A percentile compares a stretch with the other conserved stretches of the same genome.
phyloP scores from a whole-genome alignment of 2,888 invertebrate species.

The Drosophila nr. medialis region DNA sequence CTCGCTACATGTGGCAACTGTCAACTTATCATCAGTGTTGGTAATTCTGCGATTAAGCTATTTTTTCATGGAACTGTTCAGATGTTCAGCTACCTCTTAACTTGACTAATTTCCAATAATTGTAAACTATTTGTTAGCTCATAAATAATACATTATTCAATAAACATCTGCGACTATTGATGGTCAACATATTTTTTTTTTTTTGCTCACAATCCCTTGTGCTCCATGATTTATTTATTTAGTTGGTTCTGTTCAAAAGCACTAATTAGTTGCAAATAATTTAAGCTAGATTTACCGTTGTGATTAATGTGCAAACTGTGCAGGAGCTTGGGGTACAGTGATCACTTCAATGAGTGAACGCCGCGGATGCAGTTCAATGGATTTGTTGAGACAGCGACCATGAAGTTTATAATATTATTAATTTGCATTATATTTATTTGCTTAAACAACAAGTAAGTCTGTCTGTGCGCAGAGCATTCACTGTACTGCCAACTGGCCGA shows the following conservation, averaged over 20 bases:
- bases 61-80: neutral
- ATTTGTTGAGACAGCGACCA: neutral
- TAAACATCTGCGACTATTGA: slow-evolving; percentile 46
- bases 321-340: slow-evolving; percentile 29
- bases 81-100: neutral
- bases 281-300: slow-evolving; percentile 36
- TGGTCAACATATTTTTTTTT: slow-evolving; percentile 42
- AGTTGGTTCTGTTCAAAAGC: neutral
- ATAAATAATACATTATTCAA: neutral
- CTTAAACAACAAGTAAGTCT: neutral
- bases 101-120: neutral
- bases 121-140: neutral
- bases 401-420: neutral
- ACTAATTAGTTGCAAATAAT: slow-evolving; percentile 55
- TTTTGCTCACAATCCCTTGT: slow-evolving; percentile 15
- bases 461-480: slow-evolving; percentile 19
- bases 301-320: slow-evolving; percentile 44
- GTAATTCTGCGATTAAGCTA: neutral
- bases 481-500: slow-evolving; percentile 48
- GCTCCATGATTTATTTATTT: slow-evolving; percentile 32
- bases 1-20: neutral
- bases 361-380: neutral
- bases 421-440: neutral
- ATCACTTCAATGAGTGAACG: neutral
- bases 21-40: neutral